Base-by-base conservation (phyloP, 2,888 invertebrate species). In the Epirrhoe alternata region DNA sequence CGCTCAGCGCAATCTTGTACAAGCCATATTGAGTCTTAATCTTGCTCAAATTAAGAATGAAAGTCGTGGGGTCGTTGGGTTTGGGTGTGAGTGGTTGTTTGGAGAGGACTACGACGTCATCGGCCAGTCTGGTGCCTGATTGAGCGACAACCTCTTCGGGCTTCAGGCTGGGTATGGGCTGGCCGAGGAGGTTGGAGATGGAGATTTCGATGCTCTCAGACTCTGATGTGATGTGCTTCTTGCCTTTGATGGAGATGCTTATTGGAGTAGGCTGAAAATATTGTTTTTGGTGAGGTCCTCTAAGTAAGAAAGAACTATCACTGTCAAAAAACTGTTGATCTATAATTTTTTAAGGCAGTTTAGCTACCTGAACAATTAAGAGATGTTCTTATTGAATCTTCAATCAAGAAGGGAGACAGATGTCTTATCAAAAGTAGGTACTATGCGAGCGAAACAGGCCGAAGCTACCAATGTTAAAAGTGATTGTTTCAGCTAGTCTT, bases 11-110 rank as follows among this genome's bases (percentile, higher is more conserved):
- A 6, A 98, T 94, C 76, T 96, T 96, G 91, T 99, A 99, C 81
- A 97, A 94, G 33, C 98, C 99, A 70, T 97, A 96, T 17, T 96
- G 95, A 14, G 97, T 95, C 79, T 97, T 97, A 60, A 95, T 94
- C 75, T 96, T 94, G 89, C 95, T 95, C 17, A 99, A 92, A 79
- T 98, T 96, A 55, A 98, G 94, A 54, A 95, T 94, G 85, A 95
- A 98, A 57, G 96, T 94, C 0, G 96, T 95, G 14, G 96, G 95
- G 50, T 95, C 95, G 1, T 92, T 86, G 0, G 94, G 85, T 70
- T 90, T 90, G 57, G 90, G 89, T 0, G 86, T 86, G 0, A 95
- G 77, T 64, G 94, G 95, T 88, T 95, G 95, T 81, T 95, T 95
- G 70, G 95, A 96, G 0, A 97, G 88, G 0, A 97, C 95, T 8